These are phyloP conservation scores for Cyrtorhinus lividipennis DNA, from an alignment of 1,140 invertebrate species.

Conservation along the genomic window DNA sequence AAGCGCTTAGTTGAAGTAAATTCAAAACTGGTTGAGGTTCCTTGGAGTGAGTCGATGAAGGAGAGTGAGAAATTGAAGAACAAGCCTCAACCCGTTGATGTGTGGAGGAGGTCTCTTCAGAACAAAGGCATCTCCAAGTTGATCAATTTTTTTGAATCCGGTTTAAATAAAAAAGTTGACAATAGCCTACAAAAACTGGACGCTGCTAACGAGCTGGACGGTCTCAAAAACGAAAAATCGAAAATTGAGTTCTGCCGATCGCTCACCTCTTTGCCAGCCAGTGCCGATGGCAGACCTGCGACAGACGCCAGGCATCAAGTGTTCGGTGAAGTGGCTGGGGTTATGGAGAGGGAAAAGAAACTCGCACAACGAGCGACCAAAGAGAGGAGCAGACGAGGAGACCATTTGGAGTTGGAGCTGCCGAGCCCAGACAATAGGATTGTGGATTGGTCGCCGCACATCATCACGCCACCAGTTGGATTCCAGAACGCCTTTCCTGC, in stretches of 20 bases:
- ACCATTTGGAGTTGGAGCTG: not conserved
- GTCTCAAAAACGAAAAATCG: too few species aligned
- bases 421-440: not conserved
- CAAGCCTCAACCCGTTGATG: not conserved
- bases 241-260: too few species aligned
- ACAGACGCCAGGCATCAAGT: not conserved
- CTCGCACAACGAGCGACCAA: not conserved
- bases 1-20: not conserved
- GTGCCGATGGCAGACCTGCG: not conserved
- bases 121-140: not conserved
- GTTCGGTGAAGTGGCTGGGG: not conserved
- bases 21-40: not conserved
- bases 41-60: not conserved
- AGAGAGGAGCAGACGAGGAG: not conserved
- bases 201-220: too few species aligned
- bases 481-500: not conserved
- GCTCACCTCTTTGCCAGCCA: too few species aligned
- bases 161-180: not conserved
- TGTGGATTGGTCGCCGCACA: not conserved
- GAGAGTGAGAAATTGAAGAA: not conserved
- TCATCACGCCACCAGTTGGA: not conserved
- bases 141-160: slow-evolving; percentile 9
- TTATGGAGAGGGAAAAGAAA: not conserved
- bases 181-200: too few species aligned
- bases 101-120: not conserved